Evolutionary conservation across 2,888 invertebrate genomes (phyloP), one percentile per base, ranked within the genome.

Genomic region (Frankliniella intonsa): DNA sequence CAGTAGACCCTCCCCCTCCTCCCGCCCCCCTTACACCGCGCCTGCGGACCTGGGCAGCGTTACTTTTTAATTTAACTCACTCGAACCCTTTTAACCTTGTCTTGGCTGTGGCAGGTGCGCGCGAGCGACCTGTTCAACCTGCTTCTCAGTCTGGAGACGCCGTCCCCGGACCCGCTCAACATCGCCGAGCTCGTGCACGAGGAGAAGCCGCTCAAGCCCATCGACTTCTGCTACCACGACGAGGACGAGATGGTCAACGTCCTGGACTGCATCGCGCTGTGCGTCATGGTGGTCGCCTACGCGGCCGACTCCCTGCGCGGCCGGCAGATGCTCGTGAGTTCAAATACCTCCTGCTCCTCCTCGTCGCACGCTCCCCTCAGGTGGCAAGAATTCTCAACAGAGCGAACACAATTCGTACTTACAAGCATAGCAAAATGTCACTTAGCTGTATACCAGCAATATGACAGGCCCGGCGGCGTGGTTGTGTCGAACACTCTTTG

Each of bases 141-240:
- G 7, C 89, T 99, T 3, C 89, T 97, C 82, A 96, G 97, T 84
- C 90, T 99, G 84, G 98, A 98, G 88, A 96, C 97, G 25, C 97
- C 97, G 0, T 97, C 97, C 0, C 95, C 96, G 0, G 98, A 98
- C 89, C 97, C 97, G 0, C 90, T 98, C 0, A 96, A 97, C 87
- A 97, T 98, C 84, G 95, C 95, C 1, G 96, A 96, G 87, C 88
- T 97, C 25, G 96, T 97, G 0, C 97, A 97, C 87, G 97, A 94
- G 86, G 95, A 95, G 25, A 96, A 96, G 85, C 97, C 96, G 0
- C 89, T 98, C 22, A 95, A 96, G 87, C 97, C 98, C 0, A 94
- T 98, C 82, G 99, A 99, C 89, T 98, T 99, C 88, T 99, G 99
- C 88, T 99, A 99, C 88, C 95, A 98, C 85, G 98, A 99, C 87